phyloP scores from a whole-genome alignment of 2,888 invertebrate species.

The Troides helena region DNA sequence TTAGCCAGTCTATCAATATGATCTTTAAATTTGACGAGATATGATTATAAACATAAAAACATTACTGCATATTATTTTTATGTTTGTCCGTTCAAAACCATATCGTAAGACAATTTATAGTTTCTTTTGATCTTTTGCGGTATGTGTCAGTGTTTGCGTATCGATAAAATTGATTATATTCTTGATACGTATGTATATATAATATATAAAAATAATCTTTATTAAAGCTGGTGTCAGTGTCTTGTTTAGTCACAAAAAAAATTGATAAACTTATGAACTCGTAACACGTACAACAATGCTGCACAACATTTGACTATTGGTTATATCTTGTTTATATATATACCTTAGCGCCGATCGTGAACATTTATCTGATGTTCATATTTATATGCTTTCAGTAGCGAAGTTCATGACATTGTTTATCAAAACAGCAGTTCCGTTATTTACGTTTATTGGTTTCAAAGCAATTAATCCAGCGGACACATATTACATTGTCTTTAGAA shows the following conservation, averaged over 20 bases:
- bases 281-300: slow-evolving; percentile 46
- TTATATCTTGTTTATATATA: slow-evolving; percentile 39
- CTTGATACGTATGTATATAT: slow-evolving; percentile 5
- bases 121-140: not conserved
- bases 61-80: not conserved
- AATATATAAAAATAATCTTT: slow-evolving; percentile 10
- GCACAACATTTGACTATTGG: slow-evolving; percentile 41
- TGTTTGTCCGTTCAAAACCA: not conserved
- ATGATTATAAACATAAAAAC: not conserved
- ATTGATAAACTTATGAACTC: slow-evolving; percentile 49
- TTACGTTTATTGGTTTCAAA: slow-evolving; percentile 3
- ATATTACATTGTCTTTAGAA: not conserved
- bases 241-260: slow-evolving; percentile 44
- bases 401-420: slow-evolving; percentile 12
- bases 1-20: too few relatives aligned
- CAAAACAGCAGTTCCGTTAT: slow-evolving; percentile 3
- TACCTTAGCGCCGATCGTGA: slow-evolving; percentile 33
- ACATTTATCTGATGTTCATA: slow-evolving; percentile 26
- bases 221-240: slow-evolving; percentile 23
- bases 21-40: not conserved
- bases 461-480: slow-evolving; percentile 1
- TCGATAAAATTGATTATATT: slow-evolving; percentile 6
- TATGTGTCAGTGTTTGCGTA: not conserved
- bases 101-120: not conserved
- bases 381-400: slow-evolving; percentile 23